These are phyloP conservation scores for Sebastes hopkinsi DNA, from an alignment of 2,797 vertebrate species.

Conservation along the genomic window DNA sequence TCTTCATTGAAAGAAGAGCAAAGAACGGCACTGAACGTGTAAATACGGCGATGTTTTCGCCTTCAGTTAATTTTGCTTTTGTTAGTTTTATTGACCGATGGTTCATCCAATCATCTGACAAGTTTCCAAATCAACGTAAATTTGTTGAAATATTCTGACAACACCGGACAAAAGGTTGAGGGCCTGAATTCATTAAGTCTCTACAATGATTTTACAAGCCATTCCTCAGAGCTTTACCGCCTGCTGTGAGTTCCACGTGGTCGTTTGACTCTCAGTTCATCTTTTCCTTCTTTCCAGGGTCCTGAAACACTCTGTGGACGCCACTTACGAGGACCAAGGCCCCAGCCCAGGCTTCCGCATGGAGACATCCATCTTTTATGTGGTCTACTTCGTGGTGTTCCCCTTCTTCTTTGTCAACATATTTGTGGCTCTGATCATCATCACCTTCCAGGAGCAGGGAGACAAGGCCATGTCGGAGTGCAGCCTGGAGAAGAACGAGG, in stretches of 20 bases:
- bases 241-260: background rate
- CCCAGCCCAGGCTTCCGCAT: constrained; percentile 97
- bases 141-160: no score
- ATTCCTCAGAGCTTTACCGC: background rate
- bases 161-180: no score
- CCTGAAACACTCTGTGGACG: constrained; percentile 96
- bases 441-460: constrained; percentile 99
- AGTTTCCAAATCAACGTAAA: no score
- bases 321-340: constrained; percentile 96
- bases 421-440: constrained; percentile 99
- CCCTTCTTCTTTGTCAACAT: constrained; percentile 99
- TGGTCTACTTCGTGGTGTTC: constrained; percentile 99
- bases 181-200: background rate
- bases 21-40: no score
- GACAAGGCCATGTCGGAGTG: constrained; percentile 99
- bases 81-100: no score
- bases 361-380: constrained; percentile 99
- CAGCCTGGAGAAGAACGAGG: constrained; percentile 99
- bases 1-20: no score
- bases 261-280: background rate
- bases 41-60: no score
- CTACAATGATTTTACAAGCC: background rate
- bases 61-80: no score
- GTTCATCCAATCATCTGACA: no score
- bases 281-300: constrained; percentile 83